phyloP scores from a whole-genome alignment of 2,888 invertebrate species.

The Meteorus colon region DNA sequence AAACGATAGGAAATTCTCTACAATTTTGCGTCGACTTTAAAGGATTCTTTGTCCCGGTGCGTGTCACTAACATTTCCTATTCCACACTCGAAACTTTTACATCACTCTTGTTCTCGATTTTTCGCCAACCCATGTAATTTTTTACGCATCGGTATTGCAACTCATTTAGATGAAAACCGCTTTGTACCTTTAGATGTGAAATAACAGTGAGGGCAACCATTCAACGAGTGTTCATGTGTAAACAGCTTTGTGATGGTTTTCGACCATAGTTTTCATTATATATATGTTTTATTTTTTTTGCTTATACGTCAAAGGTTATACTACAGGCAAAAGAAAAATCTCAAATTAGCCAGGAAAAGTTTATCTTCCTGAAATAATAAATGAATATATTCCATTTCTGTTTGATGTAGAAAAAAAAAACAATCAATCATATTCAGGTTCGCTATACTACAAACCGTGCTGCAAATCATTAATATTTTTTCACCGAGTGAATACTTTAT shows the following conservation, averaged over 20 bases:
- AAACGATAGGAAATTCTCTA: not conserved
- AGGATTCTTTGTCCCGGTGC: conserved; percentile 1
- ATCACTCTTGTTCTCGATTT: not conserved
- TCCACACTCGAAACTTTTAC: not conserved
- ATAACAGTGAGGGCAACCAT: not conserved
- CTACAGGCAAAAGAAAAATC: too few species aligned
- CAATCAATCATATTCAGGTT: too few species aligned
- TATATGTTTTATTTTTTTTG: not conserved
- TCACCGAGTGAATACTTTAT: too few species aligned
- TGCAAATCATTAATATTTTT: too few species aligned
- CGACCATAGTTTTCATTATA: conserved; percentile 39
- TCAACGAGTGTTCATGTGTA: conserved; percentile 18
- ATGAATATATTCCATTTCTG: too few species aligned
- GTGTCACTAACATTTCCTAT: not conserved
- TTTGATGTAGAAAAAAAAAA: too few species aligned
- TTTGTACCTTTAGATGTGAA: not conserved
- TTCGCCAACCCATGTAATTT: not conserved
- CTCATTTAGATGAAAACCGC: not conserved
- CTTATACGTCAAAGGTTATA: not conserved
- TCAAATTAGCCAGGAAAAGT: too few species aligned
- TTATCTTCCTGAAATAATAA: too few species aligned
- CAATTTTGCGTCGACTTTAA: not conserved
- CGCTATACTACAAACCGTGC: too few species aligned
- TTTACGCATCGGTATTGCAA: not conserved
- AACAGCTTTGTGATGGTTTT: conserved; percentile 39